Base-by-base conservation (phyloP, 2,797 vertebrate genomes). In the Eremophila alpestris region DNA sequence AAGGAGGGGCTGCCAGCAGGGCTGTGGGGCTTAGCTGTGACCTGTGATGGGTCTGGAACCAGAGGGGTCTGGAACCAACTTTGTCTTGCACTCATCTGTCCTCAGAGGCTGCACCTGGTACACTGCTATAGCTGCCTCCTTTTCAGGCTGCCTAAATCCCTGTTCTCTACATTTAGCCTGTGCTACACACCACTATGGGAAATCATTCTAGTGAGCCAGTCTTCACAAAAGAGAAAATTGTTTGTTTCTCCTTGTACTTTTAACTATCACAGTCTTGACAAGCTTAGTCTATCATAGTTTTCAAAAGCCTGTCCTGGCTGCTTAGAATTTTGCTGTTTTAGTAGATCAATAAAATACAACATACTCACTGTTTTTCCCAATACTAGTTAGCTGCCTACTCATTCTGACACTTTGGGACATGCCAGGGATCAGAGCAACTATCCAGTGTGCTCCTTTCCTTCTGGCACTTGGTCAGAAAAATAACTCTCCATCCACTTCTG, bases 301-400 rank as follows among this genome's bases (percentile, higher is more conserved):
- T 90, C 41, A 59, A 41, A 41, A 41, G n/a, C 40, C 10, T 40
- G 26, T 69, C 20, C 6, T 4, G 8, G 8, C n/a, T 89, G 40
- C 38, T 36, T 83, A 55, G 34, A 24, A 41, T 93, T 89, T 77
- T 38, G 22, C 52, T 34, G 16, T 85, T 92, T 63, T 74, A 84
- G 29, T 17, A 51, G 17, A 3, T 78, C 90, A 83, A 58, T 84
- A 63, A 59, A 95, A 74, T 55, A 73, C 23, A 4, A 10, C 10
- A 7, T 76, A 15, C 14, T 59, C 32, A n/a, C 45, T 56, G 29
- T 62, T 82, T 75, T 77, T 63, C 29, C 7, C 18, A 55, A 3
- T 65, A 79, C 11, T 5, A 2, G 6, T 68, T 79, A 73, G 60
- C 30, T 83, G 3, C 26, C 20, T 12, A 15, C 11, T 48, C 13